A percentile compares a stretch with the other conserved stretches of the same genome.
Conservation (phyloP, 2,113 vertebrate genomes). For the Octodon degus region DNA sequence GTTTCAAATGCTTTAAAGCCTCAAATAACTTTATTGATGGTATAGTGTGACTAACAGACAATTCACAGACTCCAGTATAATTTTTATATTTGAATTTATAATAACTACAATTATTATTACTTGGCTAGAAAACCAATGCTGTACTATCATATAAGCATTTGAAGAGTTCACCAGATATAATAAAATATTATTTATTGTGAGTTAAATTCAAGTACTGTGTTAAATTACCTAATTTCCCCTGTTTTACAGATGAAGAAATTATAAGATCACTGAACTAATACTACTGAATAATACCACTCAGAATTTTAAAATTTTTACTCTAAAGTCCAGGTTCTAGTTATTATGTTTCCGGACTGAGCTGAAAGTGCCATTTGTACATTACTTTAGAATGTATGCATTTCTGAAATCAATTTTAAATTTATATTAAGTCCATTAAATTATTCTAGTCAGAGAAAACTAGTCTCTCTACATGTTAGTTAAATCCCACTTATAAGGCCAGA, state of each 20-base stretch:
- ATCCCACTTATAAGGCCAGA: neutral
- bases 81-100: conserved; percentile 52
- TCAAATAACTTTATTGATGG: conserved; percentile 13
- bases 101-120: conserved; percentile 29
- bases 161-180: conserved; percentile 34
- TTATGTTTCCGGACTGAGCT: neutral
- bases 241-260: conserved; percentile 60
- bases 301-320: conserved; percentile 59
- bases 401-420: conserved; percentile 48
- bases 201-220: neutral
- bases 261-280: conserved; percentile 33
- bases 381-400: conserved; percentile 56
- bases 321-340: conserved; percentile 16
- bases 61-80: neutral
- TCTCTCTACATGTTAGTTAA: neutral
- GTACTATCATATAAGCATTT: neutral
- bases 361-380: conserved; percentile 37
- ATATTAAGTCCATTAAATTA: neutral
- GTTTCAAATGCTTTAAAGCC: conserved; percentile 32
- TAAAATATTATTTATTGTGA: conserved; percentile 30
- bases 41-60: neutral
- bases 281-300: neutral
- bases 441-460: conserved; percentile 50
- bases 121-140: conserved; percentile 52
- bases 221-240: neutral